Evolutionary conservation across 1,140 invertebrate genomes (phyloP), one percentile per base, ranked within the genome.

Genomic region (Temnothorax curvispinosus): DNA sequence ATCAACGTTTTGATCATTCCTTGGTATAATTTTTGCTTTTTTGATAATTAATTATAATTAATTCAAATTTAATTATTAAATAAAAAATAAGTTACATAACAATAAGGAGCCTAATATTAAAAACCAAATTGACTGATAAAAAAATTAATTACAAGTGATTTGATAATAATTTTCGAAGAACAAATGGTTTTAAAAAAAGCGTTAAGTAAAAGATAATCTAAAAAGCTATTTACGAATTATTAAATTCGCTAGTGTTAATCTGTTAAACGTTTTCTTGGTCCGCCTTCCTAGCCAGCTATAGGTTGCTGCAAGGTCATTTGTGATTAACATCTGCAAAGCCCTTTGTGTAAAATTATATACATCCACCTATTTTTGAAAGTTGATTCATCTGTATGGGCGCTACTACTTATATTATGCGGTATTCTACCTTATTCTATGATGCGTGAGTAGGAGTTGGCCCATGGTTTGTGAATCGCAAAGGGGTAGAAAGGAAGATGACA

Each of bases 341-440:
- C 62, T 64, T 64, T 64, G 62, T 5, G 32, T 64, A 64, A 64
- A 64, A 64, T 64, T 64, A 3, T 64, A 15, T 64, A 64, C 6
- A 18, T 64, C 32, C 62, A 38, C 32, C 62, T 38, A 38, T 64
- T 38, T 38, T 64, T 18, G 62, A 11, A 64, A 64, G 62, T 64
- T 64, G 3, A 18, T 64, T 64, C 32, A 64, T 64, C 62, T 21
- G 21, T 21, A 21, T 21, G 21, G 21, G 21, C 21, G 21, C 21
- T 21, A 21, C 21, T 21, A 21, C 21, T 21, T 21, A 21, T 21
- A 21, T 21, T 21, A 21, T 21, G 21, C 21, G 21, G 21, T 21
- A 21, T 21, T 21, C 21, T 21, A 21, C 21, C 21, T 21, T 21
- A 21, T 21, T 21, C 21, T 21, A 21, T 21, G 21, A 0, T 21